Conservation (phyloP, 1,140 invertebrate species). For the Euura lappo region DNA sequence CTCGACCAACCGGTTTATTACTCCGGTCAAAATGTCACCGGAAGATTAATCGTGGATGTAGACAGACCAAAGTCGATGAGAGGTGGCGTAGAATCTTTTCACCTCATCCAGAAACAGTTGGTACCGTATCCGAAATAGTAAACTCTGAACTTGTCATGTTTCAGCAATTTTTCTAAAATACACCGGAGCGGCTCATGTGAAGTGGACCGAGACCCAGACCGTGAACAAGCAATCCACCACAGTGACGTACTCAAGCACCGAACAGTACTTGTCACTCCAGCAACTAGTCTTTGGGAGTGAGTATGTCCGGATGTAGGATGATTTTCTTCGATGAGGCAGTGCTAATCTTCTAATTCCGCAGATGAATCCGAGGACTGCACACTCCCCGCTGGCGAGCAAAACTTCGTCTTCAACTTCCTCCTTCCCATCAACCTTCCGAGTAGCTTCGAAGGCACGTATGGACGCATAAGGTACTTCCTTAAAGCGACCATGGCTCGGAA, state of each 20-base stretch:
- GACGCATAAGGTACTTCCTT: slow-evolving; percentile 60
- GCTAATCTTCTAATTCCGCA: background rate
- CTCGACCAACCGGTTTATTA: slow-evolving; percentile 36
- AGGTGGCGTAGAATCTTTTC: background rate
- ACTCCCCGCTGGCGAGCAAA: background rate
- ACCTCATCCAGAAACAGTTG: too few species aligned
- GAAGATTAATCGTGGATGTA: slow-evolving; percentile 33
- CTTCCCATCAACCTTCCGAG: slow-evolving; percentile 44
- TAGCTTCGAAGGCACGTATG: slow-evolving; percentile 64
- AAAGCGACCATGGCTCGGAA: slow-evolving; percentile 65
- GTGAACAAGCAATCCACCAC: background rate
- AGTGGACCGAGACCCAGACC: background rate
- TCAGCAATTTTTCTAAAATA: background rate
- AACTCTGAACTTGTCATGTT: background rate
- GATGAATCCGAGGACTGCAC: background rate
- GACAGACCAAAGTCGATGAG: slow-evolving; percentile 20
- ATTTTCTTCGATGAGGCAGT: background rate
- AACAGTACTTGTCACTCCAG: background rate
- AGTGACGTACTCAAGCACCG: background rate
- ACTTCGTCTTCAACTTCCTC: slow-evolving; percentile 24
- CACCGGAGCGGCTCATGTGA: background rate
- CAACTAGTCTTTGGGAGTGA: background rate
- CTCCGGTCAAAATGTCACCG: slow-evolving; percentile 33
- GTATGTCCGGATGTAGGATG: background rate
- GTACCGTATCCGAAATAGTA: background rate